Percentiles rank a stretch among this genome's conserved stretches.
phyloP scores from a whole-genome alignment of 1,140 invertebrate species.

The Micrasema minimum region DNA sequence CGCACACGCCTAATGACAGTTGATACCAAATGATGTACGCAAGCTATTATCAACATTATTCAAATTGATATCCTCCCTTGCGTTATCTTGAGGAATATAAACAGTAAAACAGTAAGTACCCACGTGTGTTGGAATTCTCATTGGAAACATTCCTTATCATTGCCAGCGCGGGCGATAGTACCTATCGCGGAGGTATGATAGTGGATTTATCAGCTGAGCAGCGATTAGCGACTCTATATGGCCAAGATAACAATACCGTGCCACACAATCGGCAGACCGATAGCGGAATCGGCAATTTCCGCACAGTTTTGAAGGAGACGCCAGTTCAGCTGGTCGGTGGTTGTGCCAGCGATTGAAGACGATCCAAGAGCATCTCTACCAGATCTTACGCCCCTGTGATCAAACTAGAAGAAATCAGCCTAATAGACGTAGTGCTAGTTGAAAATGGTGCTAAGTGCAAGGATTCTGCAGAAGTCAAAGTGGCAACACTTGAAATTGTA shows the following conservation, averaged over 20 bases:
- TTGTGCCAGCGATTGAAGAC: not conserved
- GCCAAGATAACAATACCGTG: conserved; percentile 35
- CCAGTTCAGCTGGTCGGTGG: conserved; percentile 14
- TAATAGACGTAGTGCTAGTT: too few relatives aligned
- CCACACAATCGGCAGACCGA: conserved; percentile 25
- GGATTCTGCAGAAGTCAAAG: too few relatives aligned
- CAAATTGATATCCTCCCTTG: too few relatives aligned
- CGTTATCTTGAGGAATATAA: not conserved
- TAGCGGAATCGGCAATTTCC: conserved; percentile 26
- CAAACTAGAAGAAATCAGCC: too few relatives aligned
- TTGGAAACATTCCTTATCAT: conserved; percentile 26
- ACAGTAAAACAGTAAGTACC: not conserved
- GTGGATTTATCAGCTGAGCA: conserved; percentile 34
- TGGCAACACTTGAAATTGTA: too few relatives aligned
- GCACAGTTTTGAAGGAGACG: conserved; percentile 33
- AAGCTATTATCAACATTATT: too few relatives aligned
- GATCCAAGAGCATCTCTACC: not conserved
- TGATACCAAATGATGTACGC: too few relatives aligned
- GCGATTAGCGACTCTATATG: conserved; percentile 26
- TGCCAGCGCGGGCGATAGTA: conserved; percentile 27
- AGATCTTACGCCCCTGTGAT: too few relatives aligned
- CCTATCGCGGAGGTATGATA: conserved; percentile 33
- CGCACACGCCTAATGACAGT: too few relatives aligned
- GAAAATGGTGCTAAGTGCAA: too few relatives aligned
- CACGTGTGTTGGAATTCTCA: conserved; percentile 24